These are phyloP conservation scores for Ganaspis sp. DNA, from an alignment of 1,140 invertebrate species.

Conservation along the genomic window DNA sequence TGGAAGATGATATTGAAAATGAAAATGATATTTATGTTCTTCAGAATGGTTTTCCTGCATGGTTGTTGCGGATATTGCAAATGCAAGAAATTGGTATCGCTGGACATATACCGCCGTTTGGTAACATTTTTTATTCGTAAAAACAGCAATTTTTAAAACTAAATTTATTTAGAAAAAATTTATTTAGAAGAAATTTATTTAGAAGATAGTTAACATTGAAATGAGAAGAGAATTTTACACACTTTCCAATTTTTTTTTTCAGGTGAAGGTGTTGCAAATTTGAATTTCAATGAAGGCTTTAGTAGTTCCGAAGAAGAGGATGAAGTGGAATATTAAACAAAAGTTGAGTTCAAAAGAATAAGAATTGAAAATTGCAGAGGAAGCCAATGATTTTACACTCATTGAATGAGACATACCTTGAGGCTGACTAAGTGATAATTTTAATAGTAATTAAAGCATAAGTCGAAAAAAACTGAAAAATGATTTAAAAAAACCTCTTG, in stretches of 20 bases:
- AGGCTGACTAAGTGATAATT: background rate
- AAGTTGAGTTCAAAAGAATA: background rate
- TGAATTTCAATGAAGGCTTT: slow-evolving; percentile 57
- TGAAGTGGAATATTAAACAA: slow-evolving; percentile 45
- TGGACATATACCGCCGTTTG: slow-evolving; percentile 46
- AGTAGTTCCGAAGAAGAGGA: slow-evolving; percentile 52
- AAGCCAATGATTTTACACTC: background rate
- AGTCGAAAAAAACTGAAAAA: background rate
- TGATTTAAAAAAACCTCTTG: background rate
- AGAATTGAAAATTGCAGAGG: background rate
- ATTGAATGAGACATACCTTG: slow-evolving; percentile 2
- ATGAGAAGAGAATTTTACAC: too few relatives aligned
- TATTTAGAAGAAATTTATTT: too few relatives aligned
- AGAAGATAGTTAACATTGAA: too few relatives aligned
- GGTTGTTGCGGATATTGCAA: slow-evolving; percentile 64
- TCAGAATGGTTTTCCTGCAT: slow-evolving; percentile 64
- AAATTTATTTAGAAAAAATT: too few relatives aligned
- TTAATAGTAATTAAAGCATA: background rate
- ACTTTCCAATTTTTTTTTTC: background rate
- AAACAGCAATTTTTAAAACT: too few relatives aligned
- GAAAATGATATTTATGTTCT: slow-evolving; percentile 69
- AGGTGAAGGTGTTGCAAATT: slow-evolving; percentile 42
- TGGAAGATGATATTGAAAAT: slow-evolving; percentile 66
- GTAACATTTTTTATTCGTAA: background rate
- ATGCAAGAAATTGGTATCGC: slow-evolving; percentile 49